These are phyloP conservation scores for Choristoneura fumiferana DNA, from an alignment of 1,140 invertebrate species.

Conservation along the genomic window DNA sequence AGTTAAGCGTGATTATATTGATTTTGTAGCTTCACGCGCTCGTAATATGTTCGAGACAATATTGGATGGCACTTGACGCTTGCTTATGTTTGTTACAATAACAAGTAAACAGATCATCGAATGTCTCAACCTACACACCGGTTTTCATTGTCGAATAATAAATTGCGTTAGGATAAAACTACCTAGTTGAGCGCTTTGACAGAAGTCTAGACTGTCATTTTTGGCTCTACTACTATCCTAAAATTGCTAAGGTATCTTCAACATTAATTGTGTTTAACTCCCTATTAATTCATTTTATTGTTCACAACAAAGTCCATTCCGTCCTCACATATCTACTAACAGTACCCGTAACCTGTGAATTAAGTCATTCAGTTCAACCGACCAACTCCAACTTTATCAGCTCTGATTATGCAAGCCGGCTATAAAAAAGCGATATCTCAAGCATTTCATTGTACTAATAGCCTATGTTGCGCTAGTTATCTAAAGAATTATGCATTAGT, in stretches of 20 bases:
- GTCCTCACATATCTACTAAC: not conserved
- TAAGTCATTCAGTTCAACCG: not conserved
- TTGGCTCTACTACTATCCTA: too few species aligned
- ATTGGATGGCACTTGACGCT: conserved; percentile 44
- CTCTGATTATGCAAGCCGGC: conserved; percentile 4
- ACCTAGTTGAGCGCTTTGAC: too few species aligned
- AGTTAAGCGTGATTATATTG: conserved; percentile 48
- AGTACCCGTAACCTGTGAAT: not conserved
- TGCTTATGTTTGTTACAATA: conserved; percentile 15
- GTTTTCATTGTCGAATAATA: too few species aligned
- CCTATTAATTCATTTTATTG: not conserved
- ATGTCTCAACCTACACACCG: too few species aligned
- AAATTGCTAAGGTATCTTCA: not conserved
- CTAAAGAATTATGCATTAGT: conserved; percentile 52
- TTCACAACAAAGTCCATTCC: not conserved
- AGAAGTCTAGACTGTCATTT: too few species aligned
- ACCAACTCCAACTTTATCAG: not conserved
- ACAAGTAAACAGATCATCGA: too few species aligned
- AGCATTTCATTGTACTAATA: conserved; percentile 31
- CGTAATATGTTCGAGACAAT: conserved; percentile 47
- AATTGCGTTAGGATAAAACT: too few species aligned
- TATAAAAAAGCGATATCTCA: conserved; percentile 6
- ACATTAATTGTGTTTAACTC: not conserved
- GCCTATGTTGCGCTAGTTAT: conserved; percentile 36
- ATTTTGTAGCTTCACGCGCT: conserved; percentile 37